Evolutionary conservation across 2,113 vertebrate species (phyloP).

Genomic region (Fukomys damarensis): DNA sequence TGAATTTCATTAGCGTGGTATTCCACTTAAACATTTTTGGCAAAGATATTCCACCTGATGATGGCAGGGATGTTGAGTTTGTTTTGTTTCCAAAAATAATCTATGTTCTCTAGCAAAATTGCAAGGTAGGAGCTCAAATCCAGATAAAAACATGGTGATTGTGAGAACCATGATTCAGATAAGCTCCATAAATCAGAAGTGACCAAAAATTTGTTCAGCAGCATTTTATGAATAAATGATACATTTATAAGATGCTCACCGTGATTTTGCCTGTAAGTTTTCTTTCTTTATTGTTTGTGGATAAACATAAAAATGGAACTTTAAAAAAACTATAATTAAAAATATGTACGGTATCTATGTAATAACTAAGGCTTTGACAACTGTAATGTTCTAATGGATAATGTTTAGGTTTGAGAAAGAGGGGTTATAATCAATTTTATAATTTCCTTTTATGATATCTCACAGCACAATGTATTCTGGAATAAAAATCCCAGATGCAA

Average conservation of each 20-base stretch:
- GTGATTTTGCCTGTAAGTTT: background rate
- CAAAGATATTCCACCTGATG: constrained; percentile 39
- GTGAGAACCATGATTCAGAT: background rate
- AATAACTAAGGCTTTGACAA: background rate
- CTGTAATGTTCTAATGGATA: background rate
- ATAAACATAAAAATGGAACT: background rate
- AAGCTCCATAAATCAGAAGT: background rate
- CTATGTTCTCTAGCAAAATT: background rate
- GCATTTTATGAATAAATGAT: background rate
- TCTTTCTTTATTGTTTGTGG: background rate
- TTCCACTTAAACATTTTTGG: background rate
- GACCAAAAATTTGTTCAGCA: background rate
- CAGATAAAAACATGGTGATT: background rate
- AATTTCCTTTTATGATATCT: background rate
- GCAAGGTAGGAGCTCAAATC: background rate
- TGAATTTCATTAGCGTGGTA: background rate
- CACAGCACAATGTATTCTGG: background rate
- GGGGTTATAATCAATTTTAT: background rate
- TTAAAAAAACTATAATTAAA: background rate
- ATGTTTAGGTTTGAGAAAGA: background rate
- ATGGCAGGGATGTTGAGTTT: background rate
- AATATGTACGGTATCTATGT: background rate
- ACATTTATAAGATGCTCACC: background rate
- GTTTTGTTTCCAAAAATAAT: background rate
- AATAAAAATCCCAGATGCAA: background rate